Evolutionary conservation across 2,113 vertebrate genomes (phyloP).

Genomic region (Lamprotornis superbus): DNA sequence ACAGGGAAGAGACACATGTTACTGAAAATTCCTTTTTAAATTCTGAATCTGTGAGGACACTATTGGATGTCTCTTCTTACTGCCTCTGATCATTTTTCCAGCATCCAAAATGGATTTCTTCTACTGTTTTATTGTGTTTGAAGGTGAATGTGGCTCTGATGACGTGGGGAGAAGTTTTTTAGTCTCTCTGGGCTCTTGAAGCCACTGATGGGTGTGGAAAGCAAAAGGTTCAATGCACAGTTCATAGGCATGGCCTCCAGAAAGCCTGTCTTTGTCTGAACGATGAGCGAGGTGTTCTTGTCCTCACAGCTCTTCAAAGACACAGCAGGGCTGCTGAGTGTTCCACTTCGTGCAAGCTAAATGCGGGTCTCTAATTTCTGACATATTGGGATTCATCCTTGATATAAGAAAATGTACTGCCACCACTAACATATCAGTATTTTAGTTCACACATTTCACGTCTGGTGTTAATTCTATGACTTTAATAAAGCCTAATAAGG

Average conservation of each 20-base stretch:
- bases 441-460: neutral
- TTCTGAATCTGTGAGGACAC: accelerated
- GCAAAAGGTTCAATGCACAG: neutral
- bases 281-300: neutral
- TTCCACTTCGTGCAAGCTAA: neutral
- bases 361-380: neutral
- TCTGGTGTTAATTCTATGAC: neutral
- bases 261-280: neutral
- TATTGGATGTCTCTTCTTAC: neutral
- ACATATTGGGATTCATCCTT: neutral
- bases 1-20: neutral
- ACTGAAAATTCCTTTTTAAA: neutral
- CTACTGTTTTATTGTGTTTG: neutral
- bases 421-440: neutral
- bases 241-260: neutral
- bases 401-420: neutral
- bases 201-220: neutral
- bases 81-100: neutral
- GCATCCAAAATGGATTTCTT: neutral
- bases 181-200: neutral
- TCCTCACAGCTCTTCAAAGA: neutral
- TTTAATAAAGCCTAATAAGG: neutral
- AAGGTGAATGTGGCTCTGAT: neutral
- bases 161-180: neutral
- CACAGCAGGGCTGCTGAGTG: neutral